Conservation (phyloP, 2,113 vertebrate genomes). For the Pseudois nayaur region DNA sequence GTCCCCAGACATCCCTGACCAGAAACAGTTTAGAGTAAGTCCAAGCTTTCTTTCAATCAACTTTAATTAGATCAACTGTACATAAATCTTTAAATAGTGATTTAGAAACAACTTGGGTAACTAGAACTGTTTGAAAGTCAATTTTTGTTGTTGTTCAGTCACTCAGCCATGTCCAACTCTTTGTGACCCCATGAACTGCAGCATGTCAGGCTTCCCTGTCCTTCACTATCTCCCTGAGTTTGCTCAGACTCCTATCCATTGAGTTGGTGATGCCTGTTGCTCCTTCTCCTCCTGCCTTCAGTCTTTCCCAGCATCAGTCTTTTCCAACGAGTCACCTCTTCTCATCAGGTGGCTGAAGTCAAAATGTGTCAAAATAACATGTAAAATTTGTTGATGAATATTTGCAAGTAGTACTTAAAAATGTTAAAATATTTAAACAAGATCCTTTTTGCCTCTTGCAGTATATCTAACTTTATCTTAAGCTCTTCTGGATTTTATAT, state of each 20-base stretch:
- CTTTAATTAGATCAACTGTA: constrained; percentile 6
- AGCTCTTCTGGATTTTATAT: neutral
- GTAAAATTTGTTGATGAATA: constrained; percentile 20
- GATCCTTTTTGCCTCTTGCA: neutral
- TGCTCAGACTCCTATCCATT: neutral
- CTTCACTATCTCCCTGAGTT: neutral
- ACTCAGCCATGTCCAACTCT: neutral
- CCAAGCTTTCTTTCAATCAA: neutral
- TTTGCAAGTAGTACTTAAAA: neutral
- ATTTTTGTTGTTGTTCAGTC: neutral
- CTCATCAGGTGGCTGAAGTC: neutral
- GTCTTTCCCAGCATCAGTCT: neutral
- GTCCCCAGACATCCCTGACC: neutral
- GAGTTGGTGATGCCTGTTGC: neutral
- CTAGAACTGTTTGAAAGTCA: neutral
- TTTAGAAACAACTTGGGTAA: neutral
- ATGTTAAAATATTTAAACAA: neutral
- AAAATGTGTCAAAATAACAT: neutral
- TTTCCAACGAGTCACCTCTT: neutral
- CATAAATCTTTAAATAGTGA: constrained; percentile 23
- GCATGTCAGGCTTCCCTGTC: neutral
- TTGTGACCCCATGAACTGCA: neutral
- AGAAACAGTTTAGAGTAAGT: neutral
- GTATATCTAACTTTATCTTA: neutral
- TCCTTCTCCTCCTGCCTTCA: neutral